A percentile compares a stretch with the other conserved stretches of the same genome.
These are phyloP conservation scores for Crotalus helleri DNA, from an alignment of 2,113 vertebrate genomes.

Conservation along the genomic window DNA sequence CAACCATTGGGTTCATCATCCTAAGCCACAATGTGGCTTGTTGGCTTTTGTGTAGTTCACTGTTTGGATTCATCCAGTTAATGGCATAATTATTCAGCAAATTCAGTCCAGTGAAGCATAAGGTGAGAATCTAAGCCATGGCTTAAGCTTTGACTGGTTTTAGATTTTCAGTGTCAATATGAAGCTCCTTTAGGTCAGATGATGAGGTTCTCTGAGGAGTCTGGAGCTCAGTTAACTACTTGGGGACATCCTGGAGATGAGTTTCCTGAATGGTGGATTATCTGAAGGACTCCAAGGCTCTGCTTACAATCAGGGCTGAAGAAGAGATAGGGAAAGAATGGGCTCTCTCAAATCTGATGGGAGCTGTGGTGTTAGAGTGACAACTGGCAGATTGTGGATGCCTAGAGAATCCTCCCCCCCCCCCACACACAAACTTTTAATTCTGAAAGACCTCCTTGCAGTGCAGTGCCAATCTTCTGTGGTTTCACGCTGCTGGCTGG, in stretches of 20 bases:
- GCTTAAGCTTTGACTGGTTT: neutral
- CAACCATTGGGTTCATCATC: neutral
- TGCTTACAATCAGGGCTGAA: neutral
- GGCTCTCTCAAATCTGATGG: neutral
- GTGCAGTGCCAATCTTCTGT: neutral
- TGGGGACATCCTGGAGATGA: neutral
- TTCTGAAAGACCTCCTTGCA: neutral
- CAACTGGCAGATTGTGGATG: neutral
- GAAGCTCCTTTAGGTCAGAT: neutral
- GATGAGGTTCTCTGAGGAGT: neutral
- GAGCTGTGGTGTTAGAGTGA: neutral
- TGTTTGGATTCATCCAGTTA: neutral
- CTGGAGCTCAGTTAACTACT: neutral
- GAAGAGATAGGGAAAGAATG: neutral
- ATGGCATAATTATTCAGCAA: neutral
- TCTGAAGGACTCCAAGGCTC: neutral
- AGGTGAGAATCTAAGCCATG: neutral
- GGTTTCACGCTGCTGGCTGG: conserved; percentile 43
- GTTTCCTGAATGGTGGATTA: neutral
- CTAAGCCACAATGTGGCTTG: neutral
- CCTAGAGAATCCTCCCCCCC: neutral
- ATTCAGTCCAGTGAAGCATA: neutral
- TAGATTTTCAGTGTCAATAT: neutral
- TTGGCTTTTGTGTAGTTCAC: neutral
- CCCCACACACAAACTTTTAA: neutral